Evolutionary conservation across 2,797 vertebrate species (phyloP), one percentile per base, ranked within the genome.

Genomic region (Moxostoma hubbsi): DNA sequence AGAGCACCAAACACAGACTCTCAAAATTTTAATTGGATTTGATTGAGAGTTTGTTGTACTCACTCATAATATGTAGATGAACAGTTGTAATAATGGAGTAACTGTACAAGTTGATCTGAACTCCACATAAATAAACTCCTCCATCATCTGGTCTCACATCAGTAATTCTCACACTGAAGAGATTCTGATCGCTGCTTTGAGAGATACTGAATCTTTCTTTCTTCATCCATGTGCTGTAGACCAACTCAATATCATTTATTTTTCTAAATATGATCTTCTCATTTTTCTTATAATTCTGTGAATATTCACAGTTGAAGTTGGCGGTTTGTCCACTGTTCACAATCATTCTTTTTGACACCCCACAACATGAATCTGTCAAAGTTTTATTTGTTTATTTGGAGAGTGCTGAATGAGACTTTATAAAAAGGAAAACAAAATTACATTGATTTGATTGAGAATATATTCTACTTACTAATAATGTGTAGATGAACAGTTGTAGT

Each of bases 21-120:
- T 18, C 18, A 18, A 18, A 18, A 18, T 43, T 8, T 16, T 24
- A 54, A 18, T 54, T n/a, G 24, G 7, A 16, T 45, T 9, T 5
- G 45, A 16, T 24, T 55, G 18, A 62, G 16, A 24, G 5, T 69
- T 69, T 18, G n/a, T 36, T 69, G 2, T 18, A 77, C 78, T 73
- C 0, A 83, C 82, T 5, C 55, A n/a, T n/a, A n/a, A n/a, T n/a
- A n/a, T n/a, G n/a, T n/a, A n/a, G n/a, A n/a, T n/a, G n/a, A n/a
- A 83, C 47, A 15, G 9, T 43, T 36, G 7, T 58, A 45, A 77
- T 12, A 61, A 10, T 13, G 1, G 1, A 74, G 65, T 55, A 73
- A 1, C 0, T 36, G 45, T 57, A 6, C n/a, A n/a, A n/a, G n/a
- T 0, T 36, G 7, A 0, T 1, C 0, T 0, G 18, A n/a, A 59